Conservation (phyloP, 1,140 invertebrate species). For the Nasonia longicornis region DNA sequence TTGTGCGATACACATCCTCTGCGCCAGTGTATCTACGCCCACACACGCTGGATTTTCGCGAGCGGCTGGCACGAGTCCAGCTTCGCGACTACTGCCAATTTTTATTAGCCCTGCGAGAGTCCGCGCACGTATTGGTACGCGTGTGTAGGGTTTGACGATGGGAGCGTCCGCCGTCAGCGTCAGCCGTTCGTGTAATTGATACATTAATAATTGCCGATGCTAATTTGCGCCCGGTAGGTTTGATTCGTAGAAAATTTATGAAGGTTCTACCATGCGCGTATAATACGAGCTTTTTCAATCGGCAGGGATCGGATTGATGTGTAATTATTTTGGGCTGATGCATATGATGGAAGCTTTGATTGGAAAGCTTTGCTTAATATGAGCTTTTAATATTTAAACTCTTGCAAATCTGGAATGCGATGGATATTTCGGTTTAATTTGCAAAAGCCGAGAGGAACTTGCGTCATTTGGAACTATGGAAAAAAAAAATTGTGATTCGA, state of each 20-base stretch:
- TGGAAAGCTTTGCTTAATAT: no score
- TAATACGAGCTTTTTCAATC: no score
- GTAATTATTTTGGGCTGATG: no score
- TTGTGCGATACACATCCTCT: not conserved
- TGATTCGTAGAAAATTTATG: not conserved
- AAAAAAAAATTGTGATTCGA: not conserved
- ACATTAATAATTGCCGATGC: conserved; percentile 17
- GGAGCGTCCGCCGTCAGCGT: not conserved
- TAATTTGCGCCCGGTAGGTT: not conserved
- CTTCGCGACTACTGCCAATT: conserved; percentile 17
- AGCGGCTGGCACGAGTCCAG: not conserved
- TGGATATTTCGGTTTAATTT: no score
- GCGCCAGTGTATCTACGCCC: not conserved
- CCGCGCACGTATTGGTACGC: no score
- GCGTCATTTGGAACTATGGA: no score
- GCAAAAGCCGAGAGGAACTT: no score
- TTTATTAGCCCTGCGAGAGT: conserved; percentile 16
- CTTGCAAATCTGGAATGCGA: no score
- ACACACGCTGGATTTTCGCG: not conserved
- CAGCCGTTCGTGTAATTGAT: conserved; percentile 15
- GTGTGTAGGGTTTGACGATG: not conserved
- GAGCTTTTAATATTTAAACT: no score
- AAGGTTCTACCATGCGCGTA: not conserved
- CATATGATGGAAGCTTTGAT: no score
- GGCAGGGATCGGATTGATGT: no score